Base-by-base conservation (phyloP, 2,113 vertebrate genomes). In the Ramphastos sulfuratus region DNA sequence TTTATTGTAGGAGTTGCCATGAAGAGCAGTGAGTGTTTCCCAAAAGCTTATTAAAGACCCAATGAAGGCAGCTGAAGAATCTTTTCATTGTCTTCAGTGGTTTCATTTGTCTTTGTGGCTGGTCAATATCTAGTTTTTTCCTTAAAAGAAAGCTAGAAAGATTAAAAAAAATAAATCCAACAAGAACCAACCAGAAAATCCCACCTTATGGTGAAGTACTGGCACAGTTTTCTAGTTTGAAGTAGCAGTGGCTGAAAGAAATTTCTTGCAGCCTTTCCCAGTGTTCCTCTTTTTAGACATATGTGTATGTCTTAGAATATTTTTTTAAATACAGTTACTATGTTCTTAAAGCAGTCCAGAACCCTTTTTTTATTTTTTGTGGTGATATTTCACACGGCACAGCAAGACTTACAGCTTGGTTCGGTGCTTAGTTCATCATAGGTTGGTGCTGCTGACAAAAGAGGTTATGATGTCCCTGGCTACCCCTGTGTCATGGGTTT, bases 331-430 rank as follows among this genome's bases (percentile, higher is more conserved):
- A 6, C 10, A n/a, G 15, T 30, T 58, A 14, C 27, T 33, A 16
- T 4, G 3, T 56, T 82, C 16, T 73, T 73, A 69, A 11, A 15
- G 16, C n/a, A 71, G 20, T 35, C 20, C 23, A 58, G 33, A 73
- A 48, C 27, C 35, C 42, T 6, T 33, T 10, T 42, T 67, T 42
- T 42, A 25, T 56, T 44, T 81, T 54, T n/a, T 2, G 0, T 33
- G 44, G 1, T 56, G 18, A 6, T 28, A 2, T 72, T 87, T 28
- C 10, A 9, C 2, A 0, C 24, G 37, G 10, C 1, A 4, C 15
- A 19, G 27, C 6, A 6, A 46, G 30, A 35, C 37, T 63, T 63
- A 17, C 7, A 46, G 9, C 33, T 88, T 73, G 58, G 15, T 28
- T 37, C 28, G 42, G 1, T 31, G 9, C 20, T 85, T 15, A 9